Evolutionary conservation across 2,888 invertebrate genomes (phyloP).

Genomic region (Gibbula magus): DNA sequence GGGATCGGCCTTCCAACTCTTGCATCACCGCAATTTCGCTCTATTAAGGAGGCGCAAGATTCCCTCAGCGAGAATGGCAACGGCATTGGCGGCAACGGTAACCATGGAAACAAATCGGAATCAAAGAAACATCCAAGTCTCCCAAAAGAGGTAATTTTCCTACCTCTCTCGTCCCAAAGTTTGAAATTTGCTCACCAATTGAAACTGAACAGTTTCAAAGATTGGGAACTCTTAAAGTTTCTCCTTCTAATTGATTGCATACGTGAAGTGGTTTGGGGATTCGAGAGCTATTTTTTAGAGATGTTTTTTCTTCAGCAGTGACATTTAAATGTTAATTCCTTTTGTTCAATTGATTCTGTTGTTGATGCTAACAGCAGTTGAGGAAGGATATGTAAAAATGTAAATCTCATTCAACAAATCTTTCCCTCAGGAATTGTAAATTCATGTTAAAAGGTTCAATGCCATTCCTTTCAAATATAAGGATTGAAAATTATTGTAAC

Average conservation of each 20-base stretch:
- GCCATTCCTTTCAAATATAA: too few species aligned
- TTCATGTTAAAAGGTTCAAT: too few species aligned
- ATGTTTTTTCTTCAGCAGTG: neutral
- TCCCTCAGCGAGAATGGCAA: conserved; percentile 58
- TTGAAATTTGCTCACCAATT: conserved; percentile 4
- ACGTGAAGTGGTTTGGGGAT: conserved; percentile 4
- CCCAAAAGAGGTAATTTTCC: conserved; percentile 66
- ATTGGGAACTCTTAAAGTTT: conserved; percentile 6
- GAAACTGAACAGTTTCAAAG: conserved; percentile 8
- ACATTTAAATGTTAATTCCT: neutral
- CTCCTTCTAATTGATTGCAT: conserved; percentile 2
- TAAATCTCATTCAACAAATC: too few species aligned
- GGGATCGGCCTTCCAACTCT: conserved; percentile 34
- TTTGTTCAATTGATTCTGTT: neutral
- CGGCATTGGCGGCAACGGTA: conserved; percentile 55
- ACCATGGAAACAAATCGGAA: conserved; percentile 60
- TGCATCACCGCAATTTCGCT: conserved; percentile 56
- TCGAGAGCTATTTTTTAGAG: neutral
- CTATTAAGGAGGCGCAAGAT: conserved; percentile 57
- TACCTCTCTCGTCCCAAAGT: neutral
- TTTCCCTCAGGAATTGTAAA: too few species aligned
- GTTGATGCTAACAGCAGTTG: too few species aligned
- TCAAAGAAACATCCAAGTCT: conserved; percentile 72
- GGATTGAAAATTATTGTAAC: too few species aligned
- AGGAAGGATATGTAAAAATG: too few species aligned